Evolutionary conservation across 2,113 vertebrate genomes (phyloP), one percentile per base, ranked within the genome.

Genomic region (Synchiropus splendidus): DNA sequence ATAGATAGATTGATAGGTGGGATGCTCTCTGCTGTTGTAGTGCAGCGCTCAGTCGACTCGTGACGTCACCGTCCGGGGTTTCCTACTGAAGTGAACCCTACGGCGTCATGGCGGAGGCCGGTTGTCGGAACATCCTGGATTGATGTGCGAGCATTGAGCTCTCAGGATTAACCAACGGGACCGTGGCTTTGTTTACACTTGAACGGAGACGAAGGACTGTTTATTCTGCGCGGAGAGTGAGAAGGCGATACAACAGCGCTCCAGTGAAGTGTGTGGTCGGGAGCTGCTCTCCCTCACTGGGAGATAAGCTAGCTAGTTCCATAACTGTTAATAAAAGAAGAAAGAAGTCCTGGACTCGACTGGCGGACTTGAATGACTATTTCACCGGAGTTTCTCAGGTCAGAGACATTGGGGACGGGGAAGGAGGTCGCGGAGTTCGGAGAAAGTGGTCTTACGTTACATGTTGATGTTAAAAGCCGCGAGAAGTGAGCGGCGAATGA

Each of bases 81-180:
- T 86, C 85, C 74, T 78, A 61, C 69, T 66, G 79, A 70, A 78
- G 64, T 75, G 77, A 79, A 80, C 68, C 69, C 59, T 79, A 82
- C 78, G 72, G 77, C 80, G 82, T 88, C 79, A 88, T 86, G 85
- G 81, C 81, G 73, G 82, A 82, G 83, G 73, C 85, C 85, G 85
- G 82, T 64, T 78, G 76, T 70, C 64, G 74, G 69, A 82, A 70
- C 70, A 77, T 55, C 52, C 61, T 69, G 69, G 66, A 70, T 51
- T 86, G 75, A 86, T 70, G 81, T 80, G 80, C 61, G 67, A 62
- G 53, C 61, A 62, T 51, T 72, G 58, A 60, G 39, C 50, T 31
- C 40, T 51, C 59, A 48, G 32, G 37, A 45, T 43, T 64, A 39
- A 75, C 54, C 63, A 42, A 48, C 50, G 35, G 54, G 39, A 34